Percentiles rank a stretch among this genome's conserved stretches.
Conservation (phyloP, 2,113 vertebrate species). For the Rallus limicola region DNA sequence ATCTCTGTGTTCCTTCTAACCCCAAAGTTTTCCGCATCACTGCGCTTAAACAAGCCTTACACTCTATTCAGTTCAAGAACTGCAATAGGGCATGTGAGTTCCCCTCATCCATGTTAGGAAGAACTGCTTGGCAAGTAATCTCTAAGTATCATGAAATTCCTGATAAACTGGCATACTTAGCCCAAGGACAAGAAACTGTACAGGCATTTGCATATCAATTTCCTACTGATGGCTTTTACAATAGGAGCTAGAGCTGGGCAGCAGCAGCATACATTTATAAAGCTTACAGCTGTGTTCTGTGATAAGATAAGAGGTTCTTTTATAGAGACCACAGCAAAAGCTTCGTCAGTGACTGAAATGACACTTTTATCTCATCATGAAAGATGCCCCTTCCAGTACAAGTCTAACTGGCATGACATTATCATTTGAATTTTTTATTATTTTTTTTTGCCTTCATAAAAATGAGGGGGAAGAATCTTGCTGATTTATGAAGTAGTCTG, state of each 20-base stretch:
- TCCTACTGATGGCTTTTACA: background rate
- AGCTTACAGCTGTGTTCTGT: conserved; percentile 31
- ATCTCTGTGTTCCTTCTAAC: background rate
- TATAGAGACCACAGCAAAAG: conserved; percentile 9
- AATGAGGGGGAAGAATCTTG: background rate
- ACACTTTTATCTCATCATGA: conserved; percentile 5
- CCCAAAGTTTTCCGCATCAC: background rate
- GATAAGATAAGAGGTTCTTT: conserved; percentile 53
- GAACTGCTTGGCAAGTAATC: background rate
- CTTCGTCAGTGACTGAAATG: conserved; percentile 15
- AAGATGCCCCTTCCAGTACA: conserved; percentile 2
- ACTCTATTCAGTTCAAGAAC: background rate
- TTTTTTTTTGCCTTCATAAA: background rate
- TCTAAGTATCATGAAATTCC: conserved; percentile 23
- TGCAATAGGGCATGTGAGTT: background rate
- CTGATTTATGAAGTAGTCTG: background rate
- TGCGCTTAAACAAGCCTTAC: background rate
- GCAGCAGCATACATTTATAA: background rate
- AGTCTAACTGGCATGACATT: background rate
- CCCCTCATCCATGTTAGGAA: background rate
- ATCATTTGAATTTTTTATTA: background rate
- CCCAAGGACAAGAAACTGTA: conserved; percentile 28
- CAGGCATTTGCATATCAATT: conserved; percentile 54
- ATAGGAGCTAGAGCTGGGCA: background rate
- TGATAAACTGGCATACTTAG: conserved; percentile 27